Base-by-base conservation (phyloP, 2,797 vertebrate genomes). In the Microctenopoma lineatum region DNA sequence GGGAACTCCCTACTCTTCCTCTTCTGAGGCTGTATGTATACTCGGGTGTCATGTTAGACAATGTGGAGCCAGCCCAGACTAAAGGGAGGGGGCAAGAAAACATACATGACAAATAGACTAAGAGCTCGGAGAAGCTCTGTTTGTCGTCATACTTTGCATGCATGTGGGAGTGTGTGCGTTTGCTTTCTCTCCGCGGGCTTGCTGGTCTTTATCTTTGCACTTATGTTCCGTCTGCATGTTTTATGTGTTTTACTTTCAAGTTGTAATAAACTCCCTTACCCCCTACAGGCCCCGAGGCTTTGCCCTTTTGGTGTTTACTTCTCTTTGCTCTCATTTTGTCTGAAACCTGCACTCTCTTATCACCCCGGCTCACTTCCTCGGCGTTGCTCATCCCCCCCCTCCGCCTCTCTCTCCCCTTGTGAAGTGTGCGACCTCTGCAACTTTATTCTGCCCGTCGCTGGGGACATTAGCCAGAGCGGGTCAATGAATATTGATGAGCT, bases 401-500 rank as follows among this genome's bases (percentile, higher is more conserved):
- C 3, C 1, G 0, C 6, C 62, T 62, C 64, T 36, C 63, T 58
- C 77, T 71, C 76, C 29, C 52, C 68, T 63, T 68, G 77, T 85
- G 82, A 89, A 89, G 86, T 84, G 75, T 83, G 79, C 70, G 89
- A 91, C 92, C 90, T 92, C 90, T 90, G 90, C 79, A 88, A 89
- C 90, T 91, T 90, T 87, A 90, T 91, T 84, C 85, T 55, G 81
- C 72, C 80, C 39, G 59, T 86, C 89, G 44, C 88, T 44, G 48
- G 90, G 86, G 91, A 91, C 89, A 77, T 84, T 81, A 90, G 84
- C 84, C 62, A 2, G 81, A 84, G 86, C 74, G 42, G 90, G 86
- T 93, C 84, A 87, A 90, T 93, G 91, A 93, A 94, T 94, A 93
- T 92, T 93, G 91, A 94, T 93, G 87, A 89, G 87, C 76, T 88